Conservation (phyloP, 2,888 invertebrate species). For the Pimpla rufipes region DNA sequence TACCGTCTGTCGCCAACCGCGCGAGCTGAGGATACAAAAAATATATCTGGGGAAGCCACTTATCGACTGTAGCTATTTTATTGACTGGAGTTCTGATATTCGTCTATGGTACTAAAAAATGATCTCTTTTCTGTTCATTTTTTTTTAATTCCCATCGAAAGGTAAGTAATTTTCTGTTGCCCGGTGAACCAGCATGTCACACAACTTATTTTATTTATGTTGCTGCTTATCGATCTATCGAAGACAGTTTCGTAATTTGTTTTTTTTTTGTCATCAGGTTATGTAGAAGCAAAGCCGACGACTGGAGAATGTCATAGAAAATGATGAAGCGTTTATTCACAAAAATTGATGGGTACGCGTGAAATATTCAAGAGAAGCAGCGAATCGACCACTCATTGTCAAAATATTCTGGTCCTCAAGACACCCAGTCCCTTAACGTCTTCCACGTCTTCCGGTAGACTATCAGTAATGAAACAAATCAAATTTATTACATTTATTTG, state of each 20-base stretch:
- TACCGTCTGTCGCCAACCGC: not conserved
- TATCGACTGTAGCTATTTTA: not conserved
- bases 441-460: conserved; percentile 58
- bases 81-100: not conserved
- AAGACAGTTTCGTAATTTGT: not conserved
- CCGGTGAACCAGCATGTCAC: not conserved
- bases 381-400: conserved; percentile 32
- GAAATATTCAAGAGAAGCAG: conserved; percentile 45
- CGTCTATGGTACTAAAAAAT: not conserved
- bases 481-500: not conserved
- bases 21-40: not conserved
- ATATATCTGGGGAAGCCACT: not conserved
- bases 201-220: not conserved
- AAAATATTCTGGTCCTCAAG: conserved; percentile 38
- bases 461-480: not conserved
- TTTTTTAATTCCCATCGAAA: not conserved
- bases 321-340: not conserved
- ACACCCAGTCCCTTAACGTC: conserved; percentile 66
- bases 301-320: not conserved
- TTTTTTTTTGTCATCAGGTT: conserved; percentile 5
- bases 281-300: not conserved
- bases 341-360: conserved; percentile 55
- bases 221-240: conserved; percentile 9
- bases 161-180: not conserved
- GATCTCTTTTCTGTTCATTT: no score